phyloP scores from a whole-genome alignment of 1,140 invertebrate species.

The Mesaphorura yosii region DNA sequence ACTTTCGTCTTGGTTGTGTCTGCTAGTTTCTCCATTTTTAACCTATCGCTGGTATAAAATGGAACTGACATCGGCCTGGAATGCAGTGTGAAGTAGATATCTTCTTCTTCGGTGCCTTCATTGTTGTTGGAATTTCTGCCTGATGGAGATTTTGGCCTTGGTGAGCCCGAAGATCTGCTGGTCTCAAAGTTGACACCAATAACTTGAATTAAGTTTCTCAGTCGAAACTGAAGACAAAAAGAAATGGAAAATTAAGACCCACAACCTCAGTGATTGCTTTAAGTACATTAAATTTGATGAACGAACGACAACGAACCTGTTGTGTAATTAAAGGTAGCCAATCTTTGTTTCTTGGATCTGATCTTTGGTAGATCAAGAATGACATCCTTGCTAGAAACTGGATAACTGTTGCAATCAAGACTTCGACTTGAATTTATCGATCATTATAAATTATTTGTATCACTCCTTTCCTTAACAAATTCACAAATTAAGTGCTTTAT shows the following conservation, averaged over 20 bases:
- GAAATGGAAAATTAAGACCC: slow-evolving; percentile 13
- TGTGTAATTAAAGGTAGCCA: slow-evolving; percentile 33
- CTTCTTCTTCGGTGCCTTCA: slow-evolving; percentile 29
- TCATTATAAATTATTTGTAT: not conserved
- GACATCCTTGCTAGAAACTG: slow-evolving; percentile 28
- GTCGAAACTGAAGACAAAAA: slow-evolving; percentile 44
- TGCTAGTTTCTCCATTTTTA: slow-evolving; percentile 49
- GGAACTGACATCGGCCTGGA: slow-evolving; percentile 64
- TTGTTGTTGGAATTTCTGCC: too few relatives aligned
- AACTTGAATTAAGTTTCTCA: slow-evolving; percentile 60
- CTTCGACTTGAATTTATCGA: not conserved
- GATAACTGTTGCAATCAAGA: not conserved
- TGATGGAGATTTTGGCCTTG: too few relatives aligned
- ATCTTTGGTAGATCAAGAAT: slow-evolving; percentile 29
- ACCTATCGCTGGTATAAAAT: slow-evolving; percentile 74
- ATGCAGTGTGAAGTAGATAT: slow-evolving; percentile 61
- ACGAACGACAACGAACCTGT: slow-evolving; percentile 26
- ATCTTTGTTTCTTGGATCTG: slow-evolving; percentile 29
- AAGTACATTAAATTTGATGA: not conserved
- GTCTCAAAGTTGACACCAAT: slow-evolving; percentile 48
- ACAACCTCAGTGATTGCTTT: not conserved
- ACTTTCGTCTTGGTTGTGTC: slow-evolving; percentile 38
- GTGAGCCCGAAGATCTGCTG: too few relatives aligned
- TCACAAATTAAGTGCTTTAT: not conserved
- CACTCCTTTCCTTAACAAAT: not conserved